A percentile compares a stretch with the other conserved stretches of the same genome.
phyloP scores from a whole-genome alignment of 1,140 invertebrate genomes.

The Meloidogyne floridensis region DNA sequence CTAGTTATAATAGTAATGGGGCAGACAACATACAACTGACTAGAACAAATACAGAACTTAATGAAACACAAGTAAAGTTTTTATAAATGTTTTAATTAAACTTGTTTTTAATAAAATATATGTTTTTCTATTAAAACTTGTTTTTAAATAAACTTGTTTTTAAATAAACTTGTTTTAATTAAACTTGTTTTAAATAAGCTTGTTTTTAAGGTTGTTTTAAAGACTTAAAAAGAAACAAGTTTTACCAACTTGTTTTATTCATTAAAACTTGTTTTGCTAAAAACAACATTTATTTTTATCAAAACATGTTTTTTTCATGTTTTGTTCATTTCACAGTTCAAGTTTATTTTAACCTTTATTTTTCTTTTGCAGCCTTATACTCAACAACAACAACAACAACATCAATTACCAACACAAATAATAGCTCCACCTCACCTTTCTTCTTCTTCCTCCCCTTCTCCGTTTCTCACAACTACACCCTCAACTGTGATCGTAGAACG shows the following conservation, averaged over 20 bases:
- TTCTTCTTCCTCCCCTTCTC: not conserved
- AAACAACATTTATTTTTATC: no score
- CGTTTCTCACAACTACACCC: not conserved
- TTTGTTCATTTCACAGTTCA: no score
- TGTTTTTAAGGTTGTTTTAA: not conserved
- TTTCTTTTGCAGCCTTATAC: not conserved
- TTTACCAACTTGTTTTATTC: not conserved
- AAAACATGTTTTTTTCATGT: no score
- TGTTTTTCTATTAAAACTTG: not conserved
- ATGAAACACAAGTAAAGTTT: not conserved
- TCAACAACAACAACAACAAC: not conserved
- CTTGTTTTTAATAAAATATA: no score
- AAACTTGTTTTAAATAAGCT: conserved; percentile 5
- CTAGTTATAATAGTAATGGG: not conserved
- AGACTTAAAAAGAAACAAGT: no score
- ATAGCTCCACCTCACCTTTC: not conserved
- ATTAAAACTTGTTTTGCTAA: no score
- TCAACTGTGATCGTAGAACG: conserved; percentile 1
- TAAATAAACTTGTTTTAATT: not conserved
- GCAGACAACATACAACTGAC: not conserved
- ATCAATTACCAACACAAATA: not conserved
- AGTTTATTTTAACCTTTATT: not conserved
- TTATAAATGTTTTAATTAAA: not conserved
- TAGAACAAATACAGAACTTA: not conserved
- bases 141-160: conserved; percentile 3